Evolutionary conservation across 2,113 vertebrate genomes (phyloP).

Genomic region (Stomatorhinus ivindoensis): DNA sequence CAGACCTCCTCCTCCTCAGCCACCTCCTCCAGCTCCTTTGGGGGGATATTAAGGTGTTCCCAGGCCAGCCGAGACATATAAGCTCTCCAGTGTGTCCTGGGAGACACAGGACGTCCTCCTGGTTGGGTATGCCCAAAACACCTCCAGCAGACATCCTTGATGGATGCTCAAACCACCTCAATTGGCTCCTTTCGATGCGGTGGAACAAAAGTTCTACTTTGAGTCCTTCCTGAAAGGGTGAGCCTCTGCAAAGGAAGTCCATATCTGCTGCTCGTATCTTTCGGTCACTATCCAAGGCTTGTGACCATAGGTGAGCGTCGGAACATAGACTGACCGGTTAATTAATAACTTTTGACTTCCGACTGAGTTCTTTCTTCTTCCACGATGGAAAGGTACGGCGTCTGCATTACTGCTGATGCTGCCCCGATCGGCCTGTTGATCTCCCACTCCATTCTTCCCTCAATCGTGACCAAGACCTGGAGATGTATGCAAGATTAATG

Average conservation of each 20-base stretch:
- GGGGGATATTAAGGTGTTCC: neutral
- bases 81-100: neutral
- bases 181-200: neutral
- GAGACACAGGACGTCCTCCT: neutral
- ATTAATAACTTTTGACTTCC: neutral
- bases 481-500: neutral
- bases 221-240: neutral
- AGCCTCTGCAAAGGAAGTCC: neutral
- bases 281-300: neutral
- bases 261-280: neutral
- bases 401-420: neutral
- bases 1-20: neutral
- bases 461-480: neutral
- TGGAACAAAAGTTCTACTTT: neutral
- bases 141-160: neutral
- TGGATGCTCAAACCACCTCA: neutral
- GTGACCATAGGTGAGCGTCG: neutral
- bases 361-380: neutral
- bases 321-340: neutral
- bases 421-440: neutral
- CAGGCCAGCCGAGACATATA: neutral
- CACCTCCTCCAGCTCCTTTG: neutral
- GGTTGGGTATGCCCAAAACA: neutral
- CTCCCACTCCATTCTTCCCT: neutral
- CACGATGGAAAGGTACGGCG: neutral